These are phyloP conservation scores for Trichechus manatus DNA, from an alignment of 2,113 vertebrate genomes.

Conservation along the genomic window DNA sequence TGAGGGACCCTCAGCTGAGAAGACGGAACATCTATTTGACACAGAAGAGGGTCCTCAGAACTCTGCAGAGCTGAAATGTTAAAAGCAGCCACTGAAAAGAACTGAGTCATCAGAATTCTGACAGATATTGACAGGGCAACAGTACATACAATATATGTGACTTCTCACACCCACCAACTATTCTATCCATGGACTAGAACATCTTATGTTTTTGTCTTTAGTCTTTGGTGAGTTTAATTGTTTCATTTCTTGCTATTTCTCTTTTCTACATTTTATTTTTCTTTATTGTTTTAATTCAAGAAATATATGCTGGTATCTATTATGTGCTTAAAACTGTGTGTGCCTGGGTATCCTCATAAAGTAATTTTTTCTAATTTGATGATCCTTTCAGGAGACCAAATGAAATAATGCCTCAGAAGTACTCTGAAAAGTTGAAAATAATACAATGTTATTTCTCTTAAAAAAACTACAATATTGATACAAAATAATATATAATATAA, in stretches of 20 bases:
- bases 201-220: slow-evolving; percentile 46
- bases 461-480: background rate
- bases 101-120: slow-evolving; percentile 40
- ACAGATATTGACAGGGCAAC: slow-evolving; percentile 67
- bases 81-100: slow-evolving; percentile 49
- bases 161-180: slow-evolving; percentile 42
- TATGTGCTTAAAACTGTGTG: background rate
- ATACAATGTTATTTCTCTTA: background rate
- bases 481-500: background rate
- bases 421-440: background rate
- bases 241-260: background rate
- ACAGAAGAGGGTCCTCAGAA: slow-evolving; percentile 26
- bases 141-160: background rate
- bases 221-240: background rate
- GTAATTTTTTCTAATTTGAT: background rate
- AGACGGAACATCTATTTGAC: slow-evolving; percentile 75
- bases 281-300: background rate
- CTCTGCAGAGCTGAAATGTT: slow-evolving; percentile 59
- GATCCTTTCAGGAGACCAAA: background rate
- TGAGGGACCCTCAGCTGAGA: background rate
- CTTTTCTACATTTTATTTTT: background rate
- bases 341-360: background rate
- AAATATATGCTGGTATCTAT: background rate
- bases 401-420: background rate
- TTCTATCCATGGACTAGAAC: background rate